Conservation (phyloP, 2,797 vertebrate genomes). For the Danio choprae region DNA sequence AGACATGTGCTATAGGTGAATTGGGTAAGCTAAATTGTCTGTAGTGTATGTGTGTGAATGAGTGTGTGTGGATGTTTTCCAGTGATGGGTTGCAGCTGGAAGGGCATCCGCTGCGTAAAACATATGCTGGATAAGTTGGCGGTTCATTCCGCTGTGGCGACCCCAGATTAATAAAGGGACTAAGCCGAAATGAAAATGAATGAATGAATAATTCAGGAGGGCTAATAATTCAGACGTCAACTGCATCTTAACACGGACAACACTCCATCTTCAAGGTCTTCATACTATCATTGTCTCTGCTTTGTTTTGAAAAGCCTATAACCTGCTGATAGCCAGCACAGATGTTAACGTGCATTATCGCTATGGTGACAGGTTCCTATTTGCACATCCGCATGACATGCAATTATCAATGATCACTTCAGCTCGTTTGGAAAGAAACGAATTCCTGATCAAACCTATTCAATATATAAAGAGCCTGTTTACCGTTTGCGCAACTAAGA, state of each 20-base stretch:
- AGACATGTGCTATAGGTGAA: too few relatives aligned
- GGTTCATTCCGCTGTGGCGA: too few relatives aligned
- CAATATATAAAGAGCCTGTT: slow-evolving; percentile 4
- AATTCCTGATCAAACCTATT: not conserved
- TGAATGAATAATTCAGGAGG: too few relatives aligned
- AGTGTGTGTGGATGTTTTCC: too few relatives aligned
- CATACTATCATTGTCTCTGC: not conserved
- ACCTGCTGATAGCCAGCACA: not conserved
- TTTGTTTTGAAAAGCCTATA: not conserved
- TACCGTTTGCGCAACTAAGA: slow-evolving; percentile 3
- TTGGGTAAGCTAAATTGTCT: too few relatives aligned
- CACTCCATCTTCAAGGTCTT: not conserved
- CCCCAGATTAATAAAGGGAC: too few relatives aligned
- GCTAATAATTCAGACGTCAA: not conserved
- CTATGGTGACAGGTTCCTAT: not conserved
- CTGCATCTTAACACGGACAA: not conserved
- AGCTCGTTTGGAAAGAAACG: not conserved
- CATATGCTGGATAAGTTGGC: too few relatives aligned
- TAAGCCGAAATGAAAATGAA: too few relatives aligned
- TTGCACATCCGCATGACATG: not conserved
- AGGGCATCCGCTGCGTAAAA: too few relatives aligned
- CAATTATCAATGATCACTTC: not conserved
- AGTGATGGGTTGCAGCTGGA: too few relatives aligned
- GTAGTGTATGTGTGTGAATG: too few relatives aligned
- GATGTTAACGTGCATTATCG: slow-evolving; percentile 4